Evolutionary conservation across 2,888 invertebrate species (phyloP).

Genomic region (Athrips mouffetella): DNA sequence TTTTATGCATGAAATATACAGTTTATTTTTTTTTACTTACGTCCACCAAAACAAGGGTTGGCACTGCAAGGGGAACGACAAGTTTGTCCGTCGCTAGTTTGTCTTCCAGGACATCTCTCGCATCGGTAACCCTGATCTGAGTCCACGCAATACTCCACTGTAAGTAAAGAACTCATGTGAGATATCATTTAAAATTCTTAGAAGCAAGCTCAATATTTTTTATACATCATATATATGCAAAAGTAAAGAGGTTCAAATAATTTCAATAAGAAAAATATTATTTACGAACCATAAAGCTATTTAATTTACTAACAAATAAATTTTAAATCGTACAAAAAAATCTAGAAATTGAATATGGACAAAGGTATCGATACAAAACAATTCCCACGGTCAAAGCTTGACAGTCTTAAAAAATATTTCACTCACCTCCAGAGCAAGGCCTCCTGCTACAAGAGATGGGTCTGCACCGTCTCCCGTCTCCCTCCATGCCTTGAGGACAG

Average conservation of each 20-base stretch:
- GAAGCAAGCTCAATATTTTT: no score
- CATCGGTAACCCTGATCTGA: slow-evolving; percentile 85
- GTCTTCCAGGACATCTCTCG: slow-evolving; percentile 85
- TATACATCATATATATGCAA: no score
- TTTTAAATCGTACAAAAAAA: no score
- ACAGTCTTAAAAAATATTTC: neutral
- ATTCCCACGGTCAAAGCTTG: no score
- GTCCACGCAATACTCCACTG: slow-evolving; percentile 84
- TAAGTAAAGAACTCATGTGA: neutral
- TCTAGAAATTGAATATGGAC: no score
- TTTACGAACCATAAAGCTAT: no score
- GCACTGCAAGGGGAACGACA: slow-evolving; percentile 87
- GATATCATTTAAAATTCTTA: no score
- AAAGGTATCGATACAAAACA: no score
- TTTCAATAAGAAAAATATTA: no score
- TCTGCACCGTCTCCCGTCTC: slow-evolving; percentile 80
- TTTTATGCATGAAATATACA: neutral
- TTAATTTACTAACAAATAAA: no score
- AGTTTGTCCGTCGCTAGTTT: slow-evolving; percentile 85
- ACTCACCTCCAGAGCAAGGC: slow-evolving; percentile 80
- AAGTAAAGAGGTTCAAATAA: no score
- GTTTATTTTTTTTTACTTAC: slow-evolving; percentile 41
- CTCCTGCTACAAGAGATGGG: slow-evolving; percentile 80
- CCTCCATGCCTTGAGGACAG: slow-evolving; percentile 90
- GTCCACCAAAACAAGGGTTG: slow-evolving; percentile 69